Conservation (phyloP, 2,888 invertebrate species). For the Acrocera orbiculus region DNA sequence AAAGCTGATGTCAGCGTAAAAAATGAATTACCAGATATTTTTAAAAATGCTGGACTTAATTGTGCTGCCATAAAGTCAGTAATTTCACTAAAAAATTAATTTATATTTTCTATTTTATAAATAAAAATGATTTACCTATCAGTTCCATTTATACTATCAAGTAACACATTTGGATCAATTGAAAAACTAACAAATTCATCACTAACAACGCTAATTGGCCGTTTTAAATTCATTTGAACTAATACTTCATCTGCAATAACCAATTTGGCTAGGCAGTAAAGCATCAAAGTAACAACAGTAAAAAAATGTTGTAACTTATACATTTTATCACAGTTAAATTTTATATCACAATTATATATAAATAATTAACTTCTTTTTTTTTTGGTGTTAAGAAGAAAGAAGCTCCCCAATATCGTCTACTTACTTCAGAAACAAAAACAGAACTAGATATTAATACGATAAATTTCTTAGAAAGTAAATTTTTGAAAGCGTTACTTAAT, state of each 20-base stretch:
- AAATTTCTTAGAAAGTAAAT: no score
- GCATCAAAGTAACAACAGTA: no score
- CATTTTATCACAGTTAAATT: no score
- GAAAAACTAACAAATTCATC: conserved; percentile 49
- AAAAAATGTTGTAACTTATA: no score
- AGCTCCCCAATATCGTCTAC: no score
- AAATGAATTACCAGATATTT: conserved; percentile 7
- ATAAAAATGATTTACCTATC: conserved; percentile 16
- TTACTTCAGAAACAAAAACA: no score
- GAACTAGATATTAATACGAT: no score
- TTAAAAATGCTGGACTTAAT: conserved; percentile 7
- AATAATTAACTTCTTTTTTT: no score
- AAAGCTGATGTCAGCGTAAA: conserved; percentile 1
- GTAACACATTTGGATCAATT: conserved; percentile 44
- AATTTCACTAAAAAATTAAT: conserved; percentile 2
- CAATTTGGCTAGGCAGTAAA: no score
- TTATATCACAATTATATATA: no score
- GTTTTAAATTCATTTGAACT: conserved; percentile 37
- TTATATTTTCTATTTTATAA: neutral
- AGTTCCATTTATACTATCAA: conserved; percentile 13
- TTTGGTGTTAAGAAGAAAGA: no score
- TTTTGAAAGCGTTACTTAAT: no score
- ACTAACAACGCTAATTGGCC: conserved; percentile 39
- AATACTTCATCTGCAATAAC: conserved; percentile 34
- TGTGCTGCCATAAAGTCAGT: conserved; percentile 7